Evolutionary conservation across 2,113 vertebrate species (phyloP), one percentile per base, ranked within the genome.

Genomic region (Nesoenas mayeri): DNA sequence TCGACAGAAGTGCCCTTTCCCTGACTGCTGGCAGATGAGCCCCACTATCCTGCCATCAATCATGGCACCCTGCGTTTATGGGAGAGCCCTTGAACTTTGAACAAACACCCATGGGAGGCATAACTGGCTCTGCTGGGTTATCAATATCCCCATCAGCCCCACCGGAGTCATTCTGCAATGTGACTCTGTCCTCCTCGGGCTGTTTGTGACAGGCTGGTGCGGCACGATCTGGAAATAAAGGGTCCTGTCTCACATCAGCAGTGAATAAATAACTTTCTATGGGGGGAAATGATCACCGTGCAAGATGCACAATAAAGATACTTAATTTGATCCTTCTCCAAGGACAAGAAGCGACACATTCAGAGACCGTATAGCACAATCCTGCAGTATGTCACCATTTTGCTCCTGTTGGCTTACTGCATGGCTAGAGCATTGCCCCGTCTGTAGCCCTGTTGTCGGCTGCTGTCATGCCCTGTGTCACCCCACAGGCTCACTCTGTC

Each of bases 151-250:
- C 0, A 12, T 36, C 73, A 44, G 60, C 26, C 32, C 60, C 85
- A 21, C 18, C 3, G 9, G 62, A 25, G 15, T 42, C 4, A 0
- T 62, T 47, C 87, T 85, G n/a, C 57, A 72, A 9, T 5, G 56
- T 58, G 32, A 22, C 24, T 75, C 61, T 32, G 28, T 54, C 56
- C 47, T 95, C 53, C 69, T 32, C 31, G 5, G 67, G 58, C 75
- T 92, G 34, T 61, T 72, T 29, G 47, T 26, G 48, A 47, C 0
- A 0, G n/a, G 4, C 6, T 48, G 47, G 18, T 12, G 14, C 1
- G 0, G 54, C 11, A 24, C 15, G 1, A 24, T 14, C 58, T 57
- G 47, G 26, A 81, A 54, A 66, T 10, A 8, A 64, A 80, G 36
- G 50, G 18, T 66, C 31, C 54, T 48, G 10, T 65, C 26, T 42